Percentiles rank a stretch among this genome's conserved stretches.
phyloP scores from a whole-genome alignment of 2,113 vertebrate genomes.

The Pitta sordida region DNA sequence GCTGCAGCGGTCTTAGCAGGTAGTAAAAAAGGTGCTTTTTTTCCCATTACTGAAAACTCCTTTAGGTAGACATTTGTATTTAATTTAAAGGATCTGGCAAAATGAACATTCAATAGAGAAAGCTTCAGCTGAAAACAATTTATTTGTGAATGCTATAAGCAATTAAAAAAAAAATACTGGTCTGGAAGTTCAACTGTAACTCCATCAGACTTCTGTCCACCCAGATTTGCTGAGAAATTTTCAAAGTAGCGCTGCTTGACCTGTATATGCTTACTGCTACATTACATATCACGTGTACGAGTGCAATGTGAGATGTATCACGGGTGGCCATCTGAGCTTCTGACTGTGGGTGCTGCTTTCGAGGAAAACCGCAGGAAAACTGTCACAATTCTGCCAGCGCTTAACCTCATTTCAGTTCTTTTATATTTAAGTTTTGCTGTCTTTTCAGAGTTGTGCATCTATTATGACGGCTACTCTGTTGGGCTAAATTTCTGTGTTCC shows the following conservation, averaged over 20 bases:
- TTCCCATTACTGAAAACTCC: not conserved
- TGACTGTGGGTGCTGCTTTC: not conserved
- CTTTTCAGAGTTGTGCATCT: not conserved
- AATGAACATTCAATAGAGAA: not conserved
- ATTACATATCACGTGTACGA: accelerated
- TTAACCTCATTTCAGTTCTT: not conserved
- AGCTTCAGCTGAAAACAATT: conserved; percentile 24
- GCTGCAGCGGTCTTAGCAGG: not conserved
- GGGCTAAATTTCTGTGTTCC: not conserved
- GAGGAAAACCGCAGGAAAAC: conserved; percentile 29
- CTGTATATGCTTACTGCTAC: not conserved
- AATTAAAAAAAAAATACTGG: not conserved
- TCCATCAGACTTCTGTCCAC: not conserved
- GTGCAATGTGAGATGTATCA: accelerated
- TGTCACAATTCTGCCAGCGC: not conserved
- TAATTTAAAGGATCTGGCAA: conserved; percentile 7
- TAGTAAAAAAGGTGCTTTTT: not conserved
- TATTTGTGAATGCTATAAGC: not conserved
- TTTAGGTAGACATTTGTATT: not conserved
- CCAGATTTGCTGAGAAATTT: not conserved
- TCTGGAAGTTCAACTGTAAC: not conserved
- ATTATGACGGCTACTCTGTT: not conserved
- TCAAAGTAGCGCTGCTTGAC: not conserved
- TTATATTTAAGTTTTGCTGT: not conserved
- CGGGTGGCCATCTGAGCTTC: not conserved